Percentiles rank a stretch among this genome's conserved stretches.
These are phyloP conservation scores for Stigmatopora nigra DNA, from an alignment of 2,113 vertebrate genomes.

Conservation along the genomic window DNA sequence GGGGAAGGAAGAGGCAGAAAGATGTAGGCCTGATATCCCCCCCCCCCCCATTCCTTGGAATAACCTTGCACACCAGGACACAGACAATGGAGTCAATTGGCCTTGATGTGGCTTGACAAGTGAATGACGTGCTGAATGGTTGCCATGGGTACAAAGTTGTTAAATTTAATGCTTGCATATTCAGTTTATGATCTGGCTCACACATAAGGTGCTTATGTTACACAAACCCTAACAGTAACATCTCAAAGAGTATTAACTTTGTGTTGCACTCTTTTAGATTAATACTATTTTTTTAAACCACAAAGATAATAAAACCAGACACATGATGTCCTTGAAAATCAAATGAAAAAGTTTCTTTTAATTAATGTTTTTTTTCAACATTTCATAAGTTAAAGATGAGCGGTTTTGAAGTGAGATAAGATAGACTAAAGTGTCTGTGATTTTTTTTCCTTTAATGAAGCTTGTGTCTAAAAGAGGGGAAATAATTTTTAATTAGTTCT, in stretches of 20 bases:
- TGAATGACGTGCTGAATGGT: conserved; percentile 99
- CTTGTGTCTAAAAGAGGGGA: neutral
- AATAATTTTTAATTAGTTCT: neutral
- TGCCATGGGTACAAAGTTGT: conserved; percentile 98
- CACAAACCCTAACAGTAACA: conserved; percentile 66
- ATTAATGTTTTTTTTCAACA: neutral
- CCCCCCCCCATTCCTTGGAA: conserved; percentile 25
- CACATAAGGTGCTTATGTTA: conserved; percentile 67
- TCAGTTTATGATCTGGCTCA: conserved; percentile 73
- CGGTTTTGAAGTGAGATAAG: neutral
- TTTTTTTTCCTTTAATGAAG: neutral
- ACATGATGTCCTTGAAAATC: neutral
- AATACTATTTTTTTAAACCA: neutral
- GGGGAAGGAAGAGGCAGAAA: conserved; percentile 33
- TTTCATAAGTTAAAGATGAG: neutral
- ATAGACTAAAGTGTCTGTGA: neutral
- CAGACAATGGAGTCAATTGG: conserved; percentile 97
- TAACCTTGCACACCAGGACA: conserved; percentile 77
- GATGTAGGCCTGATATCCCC: neutral
- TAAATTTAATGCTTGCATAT: conserved; percentile 98
- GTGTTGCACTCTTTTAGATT: neutral
- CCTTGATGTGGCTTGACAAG: conserved; percentile 98
- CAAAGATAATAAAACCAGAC: neutral
- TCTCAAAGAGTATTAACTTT: conserved; percentile 54
- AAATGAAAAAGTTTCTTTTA: neutral